Evolutionary conservation across 2,888 invertebrate species (phyloP).

Genomic region (Macrosiphum euphorbiae): DNA sequence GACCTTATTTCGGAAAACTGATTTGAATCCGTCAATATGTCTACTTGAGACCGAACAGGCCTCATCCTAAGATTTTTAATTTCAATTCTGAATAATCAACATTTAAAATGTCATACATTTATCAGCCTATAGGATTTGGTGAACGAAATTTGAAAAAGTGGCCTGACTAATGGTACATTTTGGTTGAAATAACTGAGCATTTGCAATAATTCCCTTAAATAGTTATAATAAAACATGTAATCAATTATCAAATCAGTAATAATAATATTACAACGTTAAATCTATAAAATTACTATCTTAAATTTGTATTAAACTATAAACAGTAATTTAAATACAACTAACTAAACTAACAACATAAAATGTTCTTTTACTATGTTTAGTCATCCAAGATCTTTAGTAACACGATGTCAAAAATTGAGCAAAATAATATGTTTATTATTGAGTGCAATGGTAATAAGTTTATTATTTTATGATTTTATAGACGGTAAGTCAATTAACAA

Average conservation of each 20-base stretch:
- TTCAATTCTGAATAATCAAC: no score
- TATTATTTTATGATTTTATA: background rate
- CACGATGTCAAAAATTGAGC: slow-evolving; percentile 43
- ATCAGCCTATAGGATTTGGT: background rate
- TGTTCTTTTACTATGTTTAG: background rate
- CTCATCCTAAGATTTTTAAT: background rate
- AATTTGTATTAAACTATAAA: background rate
- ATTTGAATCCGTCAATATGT: background rate
- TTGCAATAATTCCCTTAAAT: background rate
- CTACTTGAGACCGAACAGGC: background rate
- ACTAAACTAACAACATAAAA: background rate
- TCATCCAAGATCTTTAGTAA: slow-evolving; percentile 41
- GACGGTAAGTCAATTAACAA: slow-evolving; percentile 13
- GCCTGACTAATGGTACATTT: no score
- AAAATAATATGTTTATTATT: slow-evolving; percentile 29
- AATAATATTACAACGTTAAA: background rate
- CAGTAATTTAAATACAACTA: background rate
- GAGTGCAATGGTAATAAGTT: slow-evolving; percentile 7
- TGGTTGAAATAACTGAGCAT: no score
- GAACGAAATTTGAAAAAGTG: background rate
- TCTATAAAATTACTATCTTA: background rate
- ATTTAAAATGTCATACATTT: no score
- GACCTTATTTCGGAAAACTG: background rate
- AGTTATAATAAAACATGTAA: background rate
- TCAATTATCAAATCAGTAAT: background rate